Evolutionary conservation across 2,888 invertebrate genomes (phyloP).

Genomic region (Melieria omissa): DNA sequence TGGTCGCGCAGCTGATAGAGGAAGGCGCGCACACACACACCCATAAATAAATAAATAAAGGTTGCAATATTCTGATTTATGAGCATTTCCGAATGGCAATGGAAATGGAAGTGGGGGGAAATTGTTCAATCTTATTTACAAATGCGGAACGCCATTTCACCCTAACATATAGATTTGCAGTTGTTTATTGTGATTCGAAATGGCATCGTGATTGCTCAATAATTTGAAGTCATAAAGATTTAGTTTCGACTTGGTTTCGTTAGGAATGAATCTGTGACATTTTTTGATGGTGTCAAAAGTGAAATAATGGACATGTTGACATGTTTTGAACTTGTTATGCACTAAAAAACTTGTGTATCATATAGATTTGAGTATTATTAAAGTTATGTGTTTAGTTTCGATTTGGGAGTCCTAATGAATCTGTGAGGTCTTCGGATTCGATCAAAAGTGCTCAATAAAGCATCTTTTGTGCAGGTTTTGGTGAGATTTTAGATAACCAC

Average conservation of each 20-base stretch:
- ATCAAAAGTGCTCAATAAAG: no score
- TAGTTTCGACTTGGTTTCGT: neutral
- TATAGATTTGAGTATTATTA: no score
- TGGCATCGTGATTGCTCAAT: neutral
- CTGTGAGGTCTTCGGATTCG: no score
- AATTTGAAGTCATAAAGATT: constrained; percentile 4
- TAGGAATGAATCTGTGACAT: neutral
- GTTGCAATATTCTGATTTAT: constrained; percentile 25
- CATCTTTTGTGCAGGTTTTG: no score
- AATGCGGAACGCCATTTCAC: no score
- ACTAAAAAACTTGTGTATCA: no score
- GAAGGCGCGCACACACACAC: constrained; percentile 8
- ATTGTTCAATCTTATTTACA: neutral
- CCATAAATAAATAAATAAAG: constrained; percentile 14
- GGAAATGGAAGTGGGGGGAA: neutral
- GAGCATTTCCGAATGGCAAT: constrained; percentile 3
- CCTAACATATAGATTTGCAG: neutral
- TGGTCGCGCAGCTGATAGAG: neutral
- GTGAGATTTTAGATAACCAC: no score
- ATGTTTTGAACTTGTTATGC: no score
- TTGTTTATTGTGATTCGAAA: neutral
- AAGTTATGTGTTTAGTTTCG: no score
- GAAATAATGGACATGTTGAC: no score
- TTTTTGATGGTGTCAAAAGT: neutral
- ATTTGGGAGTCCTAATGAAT: no score